Percentiles rank a stretch among this genome's conserved stretches.
Conservation (phyloP, 2,888 invertebrate species). For the Dorcus hopei region DNA sequence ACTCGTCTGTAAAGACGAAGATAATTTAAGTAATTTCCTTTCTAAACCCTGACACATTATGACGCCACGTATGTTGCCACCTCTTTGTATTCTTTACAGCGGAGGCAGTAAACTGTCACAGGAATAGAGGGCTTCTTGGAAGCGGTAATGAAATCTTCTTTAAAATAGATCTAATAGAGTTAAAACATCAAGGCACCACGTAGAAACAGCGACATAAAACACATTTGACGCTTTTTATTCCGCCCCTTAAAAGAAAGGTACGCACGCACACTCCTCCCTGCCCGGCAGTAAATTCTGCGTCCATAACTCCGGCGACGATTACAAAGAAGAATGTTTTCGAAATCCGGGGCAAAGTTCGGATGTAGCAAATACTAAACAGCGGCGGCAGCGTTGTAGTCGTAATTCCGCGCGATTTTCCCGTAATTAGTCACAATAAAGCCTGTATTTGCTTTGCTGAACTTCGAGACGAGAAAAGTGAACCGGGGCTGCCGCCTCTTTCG, state of each 20-base stretch:
- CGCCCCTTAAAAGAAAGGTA: not conserved
- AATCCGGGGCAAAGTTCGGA: not conserved
- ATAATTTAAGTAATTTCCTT: too few relatives aligned
- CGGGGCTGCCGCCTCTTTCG: not conserved
- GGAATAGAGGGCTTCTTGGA: not conserved
- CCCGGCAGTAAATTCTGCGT: not conserved
- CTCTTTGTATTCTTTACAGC: not conserved
- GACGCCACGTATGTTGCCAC: not conserved
- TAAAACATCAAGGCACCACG: not conserved
- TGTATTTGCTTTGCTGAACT: conserved; percentile 15
- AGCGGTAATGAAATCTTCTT: not conserved
- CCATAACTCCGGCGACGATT: not conserved
- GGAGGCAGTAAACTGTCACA: not conserved
- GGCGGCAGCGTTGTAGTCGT: conserved; percentile 11
- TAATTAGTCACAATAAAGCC: conserved; percentile 20
- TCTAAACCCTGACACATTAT: too few relatives aligned
- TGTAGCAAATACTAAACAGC: conserved; percentile 10
- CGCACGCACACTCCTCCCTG: not conserved
- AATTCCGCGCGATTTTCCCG: conserved; percentile 16
- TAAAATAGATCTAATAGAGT: not conserved
- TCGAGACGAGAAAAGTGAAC: conserved; percentile 1
- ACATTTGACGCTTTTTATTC: not conserved
- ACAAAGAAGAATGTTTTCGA: not conserved
- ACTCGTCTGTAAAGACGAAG: too few relatives aligned
- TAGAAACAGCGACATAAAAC: not conserved